Conservation (phyloP, 2,797 vertebrate species). For the Xyrichtys novacula region DNA sequence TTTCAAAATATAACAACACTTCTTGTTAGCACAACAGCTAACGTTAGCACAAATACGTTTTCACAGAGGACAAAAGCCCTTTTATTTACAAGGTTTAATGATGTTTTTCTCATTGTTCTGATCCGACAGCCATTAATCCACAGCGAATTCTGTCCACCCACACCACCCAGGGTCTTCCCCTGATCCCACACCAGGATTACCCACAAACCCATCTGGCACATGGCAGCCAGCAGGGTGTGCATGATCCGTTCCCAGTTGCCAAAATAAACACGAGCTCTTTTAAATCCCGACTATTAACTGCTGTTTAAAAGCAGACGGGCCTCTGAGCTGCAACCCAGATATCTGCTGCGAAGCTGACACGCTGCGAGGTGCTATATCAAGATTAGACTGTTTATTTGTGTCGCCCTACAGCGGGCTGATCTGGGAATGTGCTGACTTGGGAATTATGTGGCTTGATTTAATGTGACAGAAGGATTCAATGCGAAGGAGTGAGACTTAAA, state of each 20-base stretch:
- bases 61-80: neutral
- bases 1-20: no score
- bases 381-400: conserved; percentile 52
- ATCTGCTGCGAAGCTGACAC: conserved; percentile 12
- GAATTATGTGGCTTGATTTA: conserved; percentile 37
- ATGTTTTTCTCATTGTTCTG: conserved; percentile 8
- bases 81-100: neutral
- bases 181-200: conserved; percentile 73
- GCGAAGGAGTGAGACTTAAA: conserved; percentile 24
- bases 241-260: conserved; percentile 21
- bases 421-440: conserved; percentile 49
- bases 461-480: conserved; percentile 30
- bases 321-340: conserved; percentile 46
- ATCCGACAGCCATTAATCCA: conserved; percentile 37
- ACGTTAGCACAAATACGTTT: neutral
- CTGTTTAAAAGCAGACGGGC: conserved; percentile 37
- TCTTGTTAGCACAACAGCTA: no score
- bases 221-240: conserved; percentile 22
- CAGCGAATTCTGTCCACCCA: conserved; percentile 15
- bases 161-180: conserved; percentile 36
- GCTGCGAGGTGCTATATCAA: conserved; percentile 42
- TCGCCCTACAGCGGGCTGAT: conserved; percentile 23
- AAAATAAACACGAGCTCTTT: conserved; percentile 34
- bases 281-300: conserved; percentile 51
- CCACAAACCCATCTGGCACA: conserved; percentile 76